These are phyloP conservation scores for Caenorhabditis wallacei DNA, from an alignment of 2,888 invertebrate genomes.

Conservation along the genomic window DNA sequence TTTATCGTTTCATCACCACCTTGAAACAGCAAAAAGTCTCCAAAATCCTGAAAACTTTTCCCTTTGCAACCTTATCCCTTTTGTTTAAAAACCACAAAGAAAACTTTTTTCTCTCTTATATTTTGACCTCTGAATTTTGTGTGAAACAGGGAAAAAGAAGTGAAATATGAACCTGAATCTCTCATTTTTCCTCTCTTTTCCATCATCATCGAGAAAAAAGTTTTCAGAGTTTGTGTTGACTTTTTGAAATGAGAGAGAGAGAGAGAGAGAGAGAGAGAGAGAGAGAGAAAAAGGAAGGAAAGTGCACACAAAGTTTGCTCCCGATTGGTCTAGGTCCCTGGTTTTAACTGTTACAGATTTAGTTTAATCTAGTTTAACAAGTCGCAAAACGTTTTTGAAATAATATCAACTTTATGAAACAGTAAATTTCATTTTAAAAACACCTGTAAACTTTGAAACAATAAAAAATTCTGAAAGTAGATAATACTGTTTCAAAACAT, in stretches of 20 bases:
- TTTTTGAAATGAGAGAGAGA: not conserved
- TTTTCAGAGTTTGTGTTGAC: not conserved
- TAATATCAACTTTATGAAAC: too few relatives aligned
- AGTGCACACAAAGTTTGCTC: slow-evolving; percentile 8
- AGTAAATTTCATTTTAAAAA: too few relatives aligned
- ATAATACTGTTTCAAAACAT: too few relatives aligned
- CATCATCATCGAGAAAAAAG: not conserved
- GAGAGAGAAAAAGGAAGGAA: not conserved
- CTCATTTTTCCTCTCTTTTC: slow-evolving; percentile 18
- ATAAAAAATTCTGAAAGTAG: too few relatives aligned
- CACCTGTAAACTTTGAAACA: too few relatives aligned
- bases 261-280: not conserved
- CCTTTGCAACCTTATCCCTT: not conserved
- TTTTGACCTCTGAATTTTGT: slow-evolving; percentile 30
- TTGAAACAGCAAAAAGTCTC: too few relatives aligned
- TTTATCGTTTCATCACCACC: too few relatives aligned
- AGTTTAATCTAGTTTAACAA: too few relatives aligned
- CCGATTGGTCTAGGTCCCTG: not conserved
- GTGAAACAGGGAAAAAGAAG: slow-evolving; percentile 23
- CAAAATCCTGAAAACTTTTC: too few relatives aligned
- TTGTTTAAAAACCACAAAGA: not conserved
- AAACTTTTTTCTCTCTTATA: not conserved
- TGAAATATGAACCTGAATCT: slow-evolving; percentile 20
- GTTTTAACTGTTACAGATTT: too few relatives aligned
- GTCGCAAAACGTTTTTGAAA: too few relatives aligned